Evolutionary conservation across 2,113 vertebrate genomes (phyloP).

Genomic region (Chinchilla lanigera): DNA sequence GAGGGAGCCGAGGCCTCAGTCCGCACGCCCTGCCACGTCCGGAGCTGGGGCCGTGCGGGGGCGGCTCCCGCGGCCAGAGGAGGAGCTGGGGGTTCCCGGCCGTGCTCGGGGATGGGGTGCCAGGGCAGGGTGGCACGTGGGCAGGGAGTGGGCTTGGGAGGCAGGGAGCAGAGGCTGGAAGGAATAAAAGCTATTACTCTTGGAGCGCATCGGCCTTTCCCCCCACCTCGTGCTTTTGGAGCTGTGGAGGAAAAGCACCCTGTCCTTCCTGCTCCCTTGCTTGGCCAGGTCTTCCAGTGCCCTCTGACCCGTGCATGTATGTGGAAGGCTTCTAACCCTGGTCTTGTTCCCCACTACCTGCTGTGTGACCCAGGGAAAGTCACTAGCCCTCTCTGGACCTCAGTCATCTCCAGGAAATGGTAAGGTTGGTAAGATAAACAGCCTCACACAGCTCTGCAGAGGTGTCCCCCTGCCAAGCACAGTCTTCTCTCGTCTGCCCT

Average conservation of each 20-base stretch:
- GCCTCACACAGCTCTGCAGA: not conserved
- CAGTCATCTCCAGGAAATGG: not conserved
- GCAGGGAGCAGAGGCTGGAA: not conserved
- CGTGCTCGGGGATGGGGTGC: not conserved
- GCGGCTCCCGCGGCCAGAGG: not conserved
- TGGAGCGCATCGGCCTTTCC: not conserved
- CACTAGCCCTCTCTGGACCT: slow-evolving; percentile 57
- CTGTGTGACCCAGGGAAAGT: slow-evolving; percentile 58
- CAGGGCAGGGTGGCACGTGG: not conserved
- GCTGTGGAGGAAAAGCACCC: not conserved
- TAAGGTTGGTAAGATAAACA: not conserved
- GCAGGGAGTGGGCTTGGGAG: not conserved
- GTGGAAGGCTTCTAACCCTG: not conserved
- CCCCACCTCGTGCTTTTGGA: not conserved
- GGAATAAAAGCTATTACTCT: not conserved
- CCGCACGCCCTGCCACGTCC: slow-evolving; percentile 68
- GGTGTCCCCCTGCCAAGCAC: not conserved
- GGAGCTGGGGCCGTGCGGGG: slow-evolving; percentile 47
- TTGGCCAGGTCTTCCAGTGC: not conserved
- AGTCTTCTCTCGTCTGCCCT: not conserved
- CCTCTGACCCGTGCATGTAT: rapidly evolving
- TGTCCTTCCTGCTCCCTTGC: not conserved
- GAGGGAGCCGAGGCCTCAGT: slow-evolving; percentile 74
- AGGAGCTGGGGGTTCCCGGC: not conserved
- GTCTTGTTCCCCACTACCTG: not conserved